These are phyloP conservation scores for Trichonephila clavipes DNA, from an alignment of 1,140 invertebrate genomes.

Conservation along the genomic window DNA sequence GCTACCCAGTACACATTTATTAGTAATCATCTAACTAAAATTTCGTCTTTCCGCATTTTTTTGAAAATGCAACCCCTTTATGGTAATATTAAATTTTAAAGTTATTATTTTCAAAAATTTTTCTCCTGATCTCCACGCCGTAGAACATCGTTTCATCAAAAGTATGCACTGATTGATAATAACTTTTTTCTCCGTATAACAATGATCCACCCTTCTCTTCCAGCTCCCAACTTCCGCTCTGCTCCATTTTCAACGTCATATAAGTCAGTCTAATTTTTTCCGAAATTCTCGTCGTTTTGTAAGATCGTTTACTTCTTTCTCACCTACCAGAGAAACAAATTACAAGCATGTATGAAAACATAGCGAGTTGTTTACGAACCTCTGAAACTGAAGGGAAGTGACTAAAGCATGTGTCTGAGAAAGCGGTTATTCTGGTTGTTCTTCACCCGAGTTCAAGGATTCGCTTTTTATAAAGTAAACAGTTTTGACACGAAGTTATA, in stretches of 20 bases:
- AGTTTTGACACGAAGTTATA: neutral
- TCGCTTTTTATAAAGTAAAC: neutral
- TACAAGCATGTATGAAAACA: neutral
- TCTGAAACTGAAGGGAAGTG: neutral
- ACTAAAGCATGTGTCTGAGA: constrained; percentile 1
- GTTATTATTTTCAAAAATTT: too few species aligned
- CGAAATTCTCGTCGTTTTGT: neutral
- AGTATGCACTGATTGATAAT: too few species aligned
- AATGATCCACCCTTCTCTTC: too few species aligned
- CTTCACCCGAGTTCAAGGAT: constrained; percentile 36
- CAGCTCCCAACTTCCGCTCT: neutral
- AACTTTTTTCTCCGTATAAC: too few species aligned
- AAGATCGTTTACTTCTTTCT: neutral
- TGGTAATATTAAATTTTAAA: too few species aligned
- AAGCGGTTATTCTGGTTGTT: constrained; percentile 41
- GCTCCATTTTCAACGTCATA: neutral
- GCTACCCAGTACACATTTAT: too few species aligned
- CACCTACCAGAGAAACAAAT: neutral
- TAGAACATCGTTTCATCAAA: too few species aligned
- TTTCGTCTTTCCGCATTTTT: too few species aligned
- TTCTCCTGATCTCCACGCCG: too few species aligned
- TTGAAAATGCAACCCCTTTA: too few species aligned
- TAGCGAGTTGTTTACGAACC: neutral
- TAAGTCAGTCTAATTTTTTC: neutral
- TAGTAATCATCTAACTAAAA: too few species aligned